Evolutionary conservation across 1,140 invertebrate species (phyloP), one percentile per base, ranked within the genome.

Genomic region (Laupala kohalensis): DNA sequence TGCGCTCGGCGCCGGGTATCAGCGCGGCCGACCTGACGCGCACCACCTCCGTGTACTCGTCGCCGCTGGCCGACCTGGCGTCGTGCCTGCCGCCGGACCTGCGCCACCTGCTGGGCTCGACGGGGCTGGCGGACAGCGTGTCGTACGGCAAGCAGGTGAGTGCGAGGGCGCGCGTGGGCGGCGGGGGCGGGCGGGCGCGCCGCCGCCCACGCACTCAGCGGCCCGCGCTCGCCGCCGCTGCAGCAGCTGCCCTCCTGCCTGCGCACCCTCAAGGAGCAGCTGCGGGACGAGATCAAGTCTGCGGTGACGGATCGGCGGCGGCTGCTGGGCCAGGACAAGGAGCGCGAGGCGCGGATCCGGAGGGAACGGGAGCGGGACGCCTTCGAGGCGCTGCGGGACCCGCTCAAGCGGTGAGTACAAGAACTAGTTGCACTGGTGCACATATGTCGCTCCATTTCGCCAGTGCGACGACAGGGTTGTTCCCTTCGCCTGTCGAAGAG

Each of bases 241-340:
- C 75, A 74, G 64, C 74, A 82, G 71, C 78, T 85, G 63, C 83
- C 83, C 19, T 78, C 79, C 69, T 84, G 84, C 69, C 83, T 86
- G 79, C 83, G 83, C 75, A 82, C 78, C 29, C 76, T 85, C 28
- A 84, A 86, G 74, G 82, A 83, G 69, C 79, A 85, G 71, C 77
- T 87, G n/a, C 80, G 83, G 73, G 85, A 86, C 72, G 85, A 86
- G 75, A 75, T 86, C 26, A 80, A 83, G 74, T 77, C 80, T n/a
- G 82, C 81, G 6, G 81, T 81, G 12, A 77, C 79, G 69, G 80
- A 83, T 67, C 75, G 78, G 67, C 76, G 78, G n/a, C 74, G 78
- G 64, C 72, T 77, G 67, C 77, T 78, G 65, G 74, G 78, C 70
- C 15, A 30, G 28, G 73, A 74, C 65, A 74, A 74, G 26, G 73